A percentile compares a stretch with the other conserved stretches of the same genome.
Conservation (phyloP, 2,113 vertebrate genomes). For the Ramphastos sulfuratus region DNA sequence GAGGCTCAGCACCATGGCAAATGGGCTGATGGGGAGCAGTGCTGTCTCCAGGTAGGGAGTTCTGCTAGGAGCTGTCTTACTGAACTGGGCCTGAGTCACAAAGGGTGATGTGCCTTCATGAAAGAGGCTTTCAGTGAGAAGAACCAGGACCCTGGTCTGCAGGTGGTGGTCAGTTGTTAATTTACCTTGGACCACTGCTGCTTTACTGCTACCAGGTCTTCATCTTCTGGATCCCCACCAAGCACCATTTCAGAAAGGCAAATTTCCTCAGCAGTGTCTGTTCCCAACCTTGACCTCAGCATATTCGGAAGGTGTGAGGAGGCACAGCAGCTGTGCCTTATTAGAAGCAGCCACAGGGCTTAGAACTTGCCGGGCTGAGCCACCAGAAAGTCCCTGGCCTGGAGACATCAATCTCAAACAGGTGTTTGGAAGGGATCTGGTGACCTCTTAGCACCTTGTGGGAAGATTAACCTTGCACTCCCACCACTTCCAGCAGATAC, state of each 20-base stretch:
- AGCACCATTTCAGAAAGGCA: not conserved
- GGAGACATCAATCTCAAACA: not conserved
- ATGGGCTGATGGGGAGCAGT: not conserved
- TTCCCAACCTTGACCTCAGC: not conserved
- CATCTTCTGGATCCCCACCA: not conserved
- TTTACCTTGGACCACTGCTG: not conserved
- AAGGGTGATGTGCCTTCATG: not conserved
- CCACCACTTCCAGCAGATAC: not conserved
- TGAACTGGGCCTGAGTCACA: not conserved
- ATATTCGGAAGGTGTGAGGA: not conserved
- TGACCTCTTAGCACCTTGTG: constrained; percentile 24
- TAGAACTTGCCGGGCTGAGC: not conserved
- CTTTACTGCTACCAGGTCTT: not conserved
- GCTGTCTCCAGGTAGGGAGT: fast-evolving
- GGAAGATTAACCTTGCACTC: constrained; percentile 54
- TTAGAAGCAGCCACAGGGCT: not conserved
- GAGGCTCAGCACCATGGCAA: not conserved
- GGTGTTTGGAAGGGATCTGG: constrained; percentile 23
- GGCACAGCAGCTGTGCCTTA: not conserved
- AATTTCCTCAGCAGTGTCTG: not conserved
- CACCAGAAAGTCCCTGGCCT: not conserved
- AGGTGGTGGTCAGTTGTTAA: not conserved
- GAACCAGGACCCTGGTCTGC: not conserved
- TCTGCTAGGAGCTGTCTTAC: not conserved
- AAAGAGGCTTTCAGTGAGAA: not conserved